Conservation (phyloP, 92 coral and sea anemone species). For the Desmophyllum pertusum region DNA sequence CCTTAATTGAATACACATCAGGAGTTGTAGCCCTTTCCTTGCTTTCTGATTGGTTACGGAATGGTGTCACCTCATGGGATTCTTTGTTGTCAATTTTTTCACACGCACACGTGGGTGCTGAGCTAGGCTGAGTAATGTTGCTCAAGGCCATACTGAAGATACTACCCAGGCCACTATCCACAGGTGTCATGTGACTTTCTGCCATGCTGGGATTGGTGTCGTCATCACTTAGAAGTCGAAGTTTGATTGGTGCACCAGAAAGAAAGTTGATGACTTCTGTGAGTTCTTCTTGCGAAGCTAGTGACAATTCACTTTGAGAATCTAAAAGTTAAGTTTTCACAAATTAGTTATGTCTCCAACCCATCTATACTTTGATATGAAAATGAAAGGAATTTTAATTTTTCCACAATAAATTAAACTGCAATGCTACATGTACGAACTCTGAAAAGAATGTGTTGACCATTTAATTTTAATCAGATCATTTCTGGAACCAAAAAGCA, state of each 20-base stretch:
- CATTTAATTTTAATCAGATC: too few relatives aligned
- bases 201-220: slow-evolving; percentile 68
- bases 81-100: slow-evolving; percentile 10
- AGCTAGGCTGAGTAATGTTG: slow-evolving; percentile 56
- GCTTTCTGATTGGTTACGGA: slow-evolving; percentile 2
- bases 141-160: slow-evolving; percentile 73
- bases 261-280: slow-evolving; percentile 96
- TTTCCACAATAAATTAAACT: too few relatives aligned
- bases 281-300: slow-evolving; percentile 97
- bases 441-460: too few relatives aligned
- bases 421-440: too few relatives aligned
- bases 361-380: background rate
- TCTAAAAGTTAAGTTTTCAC: slow-evolving; percentile 41
- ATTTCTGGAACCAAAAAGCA: background rate
- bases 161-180: slow-evolving; percentile 91
- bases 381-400: too few relatives aligned
- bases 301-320: slow-evolving; percentile 85
- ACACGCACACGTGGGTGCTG: background rate
- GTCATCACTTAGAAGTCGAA: slow-evolving; percentile 51
- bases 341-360: background rate
- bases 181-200: slow-evolving; percentile 83
- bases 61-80: background rate
- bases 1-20: background rate
- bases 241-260: slow-evolving; percentile 86
- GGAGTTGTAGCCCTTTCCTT: background rate